Evolutionary conservation across 2,888 invertebrate genomes (phyloP).

Genomic region (Chalcosyrphus nemorum): DNA sequence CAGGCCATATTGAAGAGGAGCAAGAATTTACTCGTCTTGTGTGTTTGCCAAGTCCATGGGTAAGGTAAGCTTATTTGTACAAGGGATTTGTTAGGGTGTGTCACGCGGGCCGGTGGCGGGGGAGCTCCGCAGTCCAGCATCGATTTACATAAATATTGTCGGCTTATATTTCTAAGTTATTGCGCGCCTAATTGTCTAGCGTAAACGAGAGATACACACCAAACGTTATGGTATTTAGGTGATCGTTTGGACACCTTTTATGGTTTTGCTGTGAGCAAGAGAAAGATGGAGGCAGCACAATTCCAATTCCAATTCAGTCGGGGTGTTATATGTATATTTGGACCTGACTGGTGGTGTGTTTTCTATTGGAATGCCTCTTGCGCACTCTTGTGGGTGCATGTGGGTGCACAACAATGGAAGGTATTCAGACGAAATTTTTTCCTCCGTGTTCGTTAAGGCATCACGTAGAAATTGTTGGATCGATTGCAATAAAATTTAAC

Average conservation of each 20-base stretch:
- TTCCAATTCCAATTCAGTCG: no score
- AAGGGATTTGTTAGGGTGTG: conserved; percentile 36
- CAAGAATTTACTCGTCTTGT: not conserved
- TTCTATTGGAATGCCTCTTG: not conserved
- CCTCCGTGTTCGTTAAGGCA: not conserved
- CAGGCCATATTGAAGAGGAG: not conserved
- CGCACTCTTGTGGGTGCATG: not conserved
- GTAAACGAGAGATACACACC: conserved; percentile 10
- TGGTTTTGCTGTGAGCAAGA: conserved; percentile 18
- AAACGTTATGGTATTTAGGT: conserved; percentile 52
- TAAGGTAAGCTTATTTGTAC: conserved; percentile 18
- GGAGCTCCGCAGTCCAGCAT: not conserved
- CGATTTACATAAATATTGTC: not conserved
- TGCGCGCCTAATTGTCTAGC: conserved; percentile 57
- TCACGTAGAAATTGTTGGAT: not conserved
- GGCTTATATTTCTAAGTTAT: conserved; percentile 47
- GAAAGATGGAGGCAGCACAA: not conserved
- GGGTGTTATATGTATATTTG: not conserved
- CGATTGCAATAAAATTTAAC: not conserved
- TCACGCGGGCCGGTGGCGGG: no score
- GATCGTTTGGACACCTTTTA: conserved; percentile 50
- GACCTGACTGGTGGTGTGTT: not conserved
- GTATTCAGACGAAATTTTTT: not conserved
- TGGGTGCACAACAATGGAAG: not conserved
- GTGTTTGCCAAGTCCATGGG: not conserved